phyloP scores from a whole-genome alignment of 2,797 vertebrate species.

The Halcyon smyrnensis region DNA sequence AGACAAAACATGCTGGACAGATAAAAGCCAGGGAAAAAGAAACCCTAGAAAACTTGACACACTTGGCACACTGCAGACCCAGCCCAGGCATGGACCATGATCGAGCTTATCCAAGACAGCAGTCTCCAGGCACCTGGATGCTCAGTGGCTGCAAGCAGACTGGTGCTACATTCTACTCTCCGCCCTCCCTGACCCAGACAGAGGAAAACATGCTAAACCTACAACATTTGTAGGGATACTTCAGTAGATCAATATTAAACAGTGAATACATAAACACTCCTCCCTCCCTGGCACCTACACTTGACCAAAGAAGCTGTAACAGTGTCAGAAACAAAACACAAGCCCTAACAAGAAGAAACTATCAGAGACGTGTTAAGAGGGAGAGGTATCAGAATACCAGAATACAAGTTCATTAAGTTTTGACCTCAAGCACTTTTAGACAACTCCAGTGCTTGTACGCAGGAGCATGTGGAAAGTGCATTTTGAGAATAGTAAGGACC shows the following conservation, averaged over 20 bases:
- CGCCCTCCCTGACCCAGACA: neutral
- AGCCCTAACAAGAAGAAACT: neutral
- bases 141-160: neutral
- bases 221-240: neutral
- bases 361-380: neutral
- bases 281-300: fast-evolving
- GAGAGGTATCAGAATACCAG: neutral
- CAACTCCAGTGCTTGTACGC: neutral
- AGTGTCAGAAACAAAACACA: neutral
- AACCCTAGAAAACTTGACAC: neutral
- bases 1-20: neutral
- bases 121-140: neutral
- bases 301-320: neutral
- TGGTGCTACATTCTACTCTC: neutral
- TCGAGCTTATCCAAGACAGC: neutral
- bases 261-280: neutral
- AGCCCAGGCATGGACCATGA: neutral
- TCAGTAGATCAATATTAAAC: neutral
- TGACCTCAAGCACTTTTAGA: neutral
- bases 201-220: neutral
- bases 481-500: neutral
- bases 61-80: neutral
- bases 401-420: neutral
- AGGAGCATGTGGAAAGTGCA: fast-evolving
- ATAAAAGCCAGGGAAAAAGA: neutral